These are phyloP conservation scores for Vombatus ursinus DNA, from an alignment of 2,113 vertebrate species.

Conservation along the genomic window DNA sequence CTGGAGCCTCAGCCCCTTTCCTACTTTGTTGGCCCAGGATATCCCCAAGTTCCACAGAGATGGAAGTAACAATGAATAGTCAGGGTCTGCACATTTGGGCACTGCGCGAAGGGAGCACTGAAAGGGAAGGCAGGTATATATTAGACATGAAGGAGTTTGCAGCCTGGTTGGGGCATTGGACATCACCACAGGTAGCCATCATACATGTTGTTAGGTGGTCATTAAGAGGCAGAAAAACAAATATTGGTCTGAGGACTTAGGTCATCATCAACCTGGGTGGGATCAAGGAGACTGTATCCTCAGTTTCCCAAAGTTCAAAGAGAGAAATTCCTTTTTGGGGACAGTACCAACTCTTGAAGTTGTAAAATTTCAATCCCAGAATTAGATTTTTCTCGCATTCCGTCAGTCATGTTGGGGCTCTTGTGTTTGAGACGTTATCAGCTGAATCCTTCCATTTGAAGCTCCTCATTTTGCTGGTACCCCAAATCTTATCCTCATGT, in stretches of 20 bases:
- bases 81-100: not conserved
- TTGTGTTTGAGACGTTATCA: not conserved
- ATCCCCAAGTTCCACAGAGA: not conserved
- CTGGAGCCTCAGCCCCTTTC: fast-evolving
- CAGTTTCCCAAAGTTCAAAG: not conserved
- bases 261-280: not conserved
- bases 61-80: not conserved
- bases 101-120: not conserved
- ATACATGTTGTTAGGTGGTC: no score
- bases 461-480: not conserved
- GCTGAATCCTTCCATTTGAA: not conserved
- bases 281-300: not conserved
- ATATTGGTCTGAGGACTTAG: no score
- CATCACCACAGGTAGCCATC: slow-evolving; percentile 94
- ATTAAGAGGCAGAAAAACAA: no score
- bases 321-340: not conserved
- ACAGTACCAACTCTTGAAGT: not conserved
- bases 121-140: not conserved
- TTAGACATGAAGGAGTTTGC: not conserved
- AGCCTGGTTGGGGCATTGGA: slow-evolving; percentile 82
- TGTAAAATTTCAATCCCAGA: not conserved
- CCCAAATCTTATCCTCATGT: not conserved
- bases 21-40: not conserved
- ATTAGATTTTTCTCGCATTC: not conserved
- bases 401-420: not conserved